Percentiles rank a stretch among this genome's conserved stretches.
phyloP scores from a whole-genome alignment of 2,113 vertebrate genomes.

The Rhineura floridana region DNA sequence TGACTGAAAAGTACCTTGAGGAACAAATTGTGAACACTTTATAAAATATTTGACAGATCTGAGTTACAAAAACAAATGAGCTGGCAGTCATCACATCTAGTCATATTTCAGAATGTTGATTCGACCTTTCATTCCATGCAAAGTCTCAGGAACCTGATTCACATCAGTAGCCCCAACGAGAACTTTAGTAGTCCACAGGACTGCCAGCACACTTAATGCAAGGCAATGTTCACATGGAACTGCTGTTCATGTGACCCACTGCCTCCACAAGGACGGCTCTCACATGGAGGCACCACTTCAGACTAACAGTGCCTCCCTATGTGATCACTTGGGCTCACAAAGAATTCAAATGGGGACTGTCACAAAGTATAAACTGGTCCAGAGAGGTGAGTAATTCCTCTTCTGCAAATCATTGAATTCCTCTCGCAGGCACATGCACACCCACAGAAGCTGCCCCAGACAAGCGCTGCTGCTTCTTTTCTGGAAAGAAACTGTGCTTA shows the following conservation, averaged over 20 bases:
- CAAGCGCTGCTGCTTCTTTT: constrained; percentile 14
- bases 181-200: background rate
- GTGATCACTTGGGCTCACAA: background rate
- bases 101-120: background rate
- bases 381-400: background rate
- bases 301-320: background rate
- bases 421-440: background rate
- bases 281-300: background rate
- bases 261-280: background rate
- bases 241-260: background rate
- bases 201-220: background rate
- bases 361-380: background rate
- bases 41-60: background rate
- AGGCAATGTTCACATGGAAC: background rate
- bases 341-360: background rate
- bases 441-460: constrained; percentile 46
- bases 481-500: constrained; percentile 45
- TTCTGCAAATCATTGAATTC: background rate
- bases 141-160: background rate
- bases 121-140: background rate
- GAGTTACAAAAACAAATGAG: background rate
- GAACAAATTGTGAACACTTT: background rate
- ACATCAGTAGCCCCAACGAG: background rate
- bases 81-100: background rate
- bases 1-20: background rate